Evolutionary conservation across 1,140 invertebrate species (phyloP).

Genomic region (Euura lappo): DNA sequence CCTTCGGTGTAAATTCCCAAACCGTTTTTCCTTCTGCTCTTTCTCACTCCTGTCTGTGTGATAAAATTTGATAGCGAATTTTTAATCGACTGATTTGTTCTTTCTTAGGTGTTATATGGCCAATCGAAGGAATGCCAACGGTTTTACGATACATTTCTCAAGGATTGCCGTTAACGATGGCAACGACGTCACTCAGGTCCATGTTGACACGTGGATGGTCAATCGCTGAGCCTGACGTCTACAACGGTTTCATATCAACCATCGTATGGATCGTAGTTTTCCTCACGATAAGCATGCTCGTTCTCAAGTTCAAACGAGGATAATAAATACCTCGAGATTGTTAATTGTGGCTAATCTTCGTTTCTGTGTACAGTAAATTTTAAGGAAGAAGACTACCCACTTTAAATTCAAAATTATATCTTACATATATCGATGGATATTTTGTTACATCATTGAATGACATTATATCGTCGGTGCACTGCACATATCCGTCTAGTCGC

Average conservation of each 20-base stretch:
- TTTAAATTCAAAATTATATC: not conserved
- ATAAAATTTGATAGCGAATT: no score
- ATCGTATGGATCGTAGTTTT: slow-evolving; percentile 89
- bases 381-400: not conserved
- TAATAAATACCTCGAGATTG: slow-evolving; percentile 45
- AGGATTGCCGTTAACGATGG: slow-evolving; percentile 87
- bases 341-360: not conserved
- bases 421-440: no score
- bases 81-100: slow-evolving; percentile 10
- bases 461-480: no score
- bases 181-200: slow-evolving; percentile 86
- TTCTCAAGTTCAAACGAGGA: slow-evolving; percentile 79
- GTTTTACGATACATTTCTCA: slow-evolving; percentile 82
- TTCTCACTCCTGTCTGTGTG: not conserved
- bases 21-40: not conserved
- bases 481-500: no score
- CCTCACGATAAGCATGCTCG: slow-evolving; percentile 79
- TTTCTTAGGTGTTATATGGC: slow-evolving; percentile 81
- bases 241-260: slow-evolving; percentile 86
- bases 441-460: no score
- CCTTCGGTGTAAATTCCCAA: no score
- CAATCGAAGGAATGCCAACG: slow-evolving; percentile 87
- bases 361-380: not conserved
- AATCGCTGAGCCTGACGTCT: slow-evolving; percentile 81
- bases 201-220: slow-evolving; percentile 91